Base-by-base conservation (phyloP, 2,113 vertebrate species). In the Alectura lathami region DNA sequence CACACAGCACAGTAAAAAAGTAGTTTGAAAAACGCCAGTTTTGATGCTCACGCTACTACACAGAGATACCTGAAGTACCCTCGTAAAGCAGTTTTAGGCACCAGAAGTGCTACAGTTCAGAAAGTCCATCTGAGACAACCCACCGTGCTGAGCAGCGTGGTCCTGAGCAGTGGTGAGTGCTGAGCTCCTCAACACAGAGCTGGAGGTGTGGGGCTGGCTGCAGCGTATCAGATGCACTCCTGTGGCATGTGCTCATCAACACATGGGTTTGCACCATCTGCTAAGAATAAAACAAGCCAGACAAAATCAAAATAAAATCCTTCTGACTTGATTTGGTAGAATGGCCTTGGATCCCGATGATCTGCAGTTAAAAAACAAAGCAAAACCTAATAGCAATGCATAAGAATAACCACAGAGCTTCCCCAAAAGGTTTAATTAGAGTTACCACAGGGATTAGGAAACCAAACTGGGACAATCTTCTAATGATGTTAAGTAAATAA, bases 231-330 rank as follows among this genome's bases (percentile, higher is more conserved):
- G 32, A 89, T 89, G 76, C 64, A 80, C 64, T 96, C 76, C 72
- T 51, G 79, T 89, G 89, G 73, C 76, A 86, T 66, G 63, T 93
- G 90, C 64, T 94, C 38, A 54, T 63, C 87, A 94, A 86, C 76
- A 70, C 86, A 86, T 80, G 75, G 82, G 70, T 83, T 94, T 89
- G 82, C 12, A 81, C 89, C 93, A 91, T 95, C 93, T 97, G 95
- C 84, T 83, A 81, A 93, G 85, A 94, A 78, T 81, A 91, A 95
- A 94, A 96, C 79, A 94, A 96, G 89, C 91, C 94, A 96, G 89
- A 83, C 60, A 95, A 91, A 89, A 88, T 96, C 91, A 91, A 93
- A 95, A 91, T 93, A 95, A 96, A 93, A 70, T 90, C 73, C 51
- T 92, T 92, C 83, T 75, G 80, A 93, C 73, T 94, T 69, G 79